Percentiles rank a stretch among this genome's conserved stretches.
These are phyloP conservation scores for Notothenia coriiceps DNA, from an alignment of 2,113 vertebrate genomes.

Conservation along the genomic window DNA sequence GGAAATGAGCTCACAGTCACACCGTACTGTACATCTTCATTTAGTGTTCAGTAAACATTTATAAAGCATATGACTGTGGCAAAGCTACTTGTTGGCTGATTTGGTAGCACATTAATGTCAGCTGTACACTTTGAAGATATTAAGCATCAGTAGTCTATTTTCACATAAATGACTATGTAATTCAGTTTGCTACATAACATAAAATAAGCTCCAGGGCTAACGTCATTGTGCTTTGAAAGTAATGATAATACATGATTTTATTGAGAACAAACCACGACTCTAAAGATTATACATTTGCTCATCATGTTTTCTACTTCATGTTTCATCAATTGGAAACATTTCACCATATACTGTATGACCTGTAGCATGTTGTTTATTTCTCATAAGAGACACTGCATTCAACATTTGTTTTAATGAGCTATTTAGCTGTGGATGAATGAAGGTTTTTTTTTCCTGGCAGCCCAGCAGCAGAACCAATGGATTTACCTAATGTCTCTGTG, in stretches of 20 bases:
- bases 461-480: slow-evolving; percentile 33
- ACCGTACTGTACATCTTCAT: too few relatives aligned
- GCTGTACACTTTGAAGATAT: background rate
- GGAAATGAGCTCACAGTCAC: background rate
- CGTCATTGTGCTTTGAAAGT: slow-evolving; percentile 3
- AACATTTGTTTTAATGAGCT: slow-evolving; percentile 2
- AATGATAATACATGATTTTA: slow-evolving; percentile 10
- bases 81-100: slow-evolving; percentile 4
- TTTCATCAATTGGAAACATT: slow-evolving; percentile 5
- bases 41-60: too few relatives aligned
- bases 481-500: slow-evolving; percentile 24
- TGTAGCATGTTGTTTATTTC: background rate
- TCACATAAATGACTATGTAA: background rate
- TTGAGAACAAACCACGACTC: background rate
- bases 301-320: slow-evolving; percentile 7
- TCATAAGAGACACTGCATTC: slow-evolving; percentile 1
- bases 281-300: slow-evolving; percentile 8
- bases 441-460: background rate
- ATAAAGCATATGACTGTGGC: background rate
- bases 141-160: background rate
- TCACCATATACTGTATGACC: background rate
- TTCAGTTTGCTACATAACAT: background rate
- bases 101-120: background rate
- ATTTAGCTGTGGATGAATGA: slow-evolving; percentile 11
- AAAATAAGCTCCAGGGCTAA: slow-evolving; percentile 8